phyloP scores from a whole-genome alignment of 1,140 invertebrate species.

The Formica selysi region DNA sequence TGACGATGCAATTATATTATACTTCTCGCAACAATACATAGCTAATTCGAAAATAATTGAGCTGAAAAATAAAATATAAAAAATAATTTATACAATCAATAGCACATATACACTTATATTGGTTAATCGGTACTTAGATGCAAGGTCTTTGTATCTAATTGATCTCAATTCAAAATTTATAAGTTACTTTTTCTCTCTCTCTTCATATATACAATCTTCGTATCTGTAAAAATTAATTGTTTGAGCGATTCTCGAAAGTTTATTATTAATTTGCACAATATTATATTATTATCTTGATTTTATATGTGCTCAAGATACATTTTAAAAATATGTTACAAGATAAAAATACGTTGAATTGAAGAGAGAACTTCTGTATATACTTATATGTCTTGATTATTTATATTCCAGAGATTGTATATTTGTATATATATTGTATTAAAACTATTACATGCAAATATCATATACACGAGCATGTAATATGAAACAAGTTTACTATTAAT shows the following conservation, averaged over 20 bases:
- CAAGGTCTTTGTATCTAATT: neutral
- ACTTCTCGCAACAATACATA: neutral
- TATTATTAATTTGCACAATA: conserved; percentile 4
- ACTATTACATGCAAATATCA: neutral
- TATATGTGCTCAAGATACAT: neutral
- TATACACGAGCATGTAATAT: neutral
- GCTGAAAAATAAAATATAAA: neutral
- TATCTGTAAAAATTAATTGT: neutral
- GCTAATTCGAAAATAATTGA: neutral
- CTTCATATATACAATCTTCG: neutral
- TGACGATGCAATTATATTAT: conserved; percentile 27
- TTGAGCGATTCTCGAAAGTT: neutral
- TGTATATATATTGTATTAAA: neutral
- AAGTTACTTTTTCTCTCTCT: neutral
- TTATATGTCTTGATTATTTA: conserved; percentile 10
- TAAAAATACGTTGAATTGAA: neutral
- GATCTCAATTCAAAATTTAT: conserved; percentile 15
- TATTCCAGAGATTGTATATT: neutral
- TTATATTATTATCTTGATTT: neutral
- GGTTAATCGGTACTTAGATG: neutral
- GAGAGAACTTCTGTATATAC: neutral
- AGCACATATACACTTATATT: neutral
- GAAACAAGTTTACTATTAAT: conserved; percentile 22
- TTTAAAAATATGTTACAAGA: neutral
- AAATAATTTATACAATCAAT: conserved; percentile 2